Conservation (phyloP, 2,113 vertebrate genomes). For the Uropsilus gracilis region DNA sequence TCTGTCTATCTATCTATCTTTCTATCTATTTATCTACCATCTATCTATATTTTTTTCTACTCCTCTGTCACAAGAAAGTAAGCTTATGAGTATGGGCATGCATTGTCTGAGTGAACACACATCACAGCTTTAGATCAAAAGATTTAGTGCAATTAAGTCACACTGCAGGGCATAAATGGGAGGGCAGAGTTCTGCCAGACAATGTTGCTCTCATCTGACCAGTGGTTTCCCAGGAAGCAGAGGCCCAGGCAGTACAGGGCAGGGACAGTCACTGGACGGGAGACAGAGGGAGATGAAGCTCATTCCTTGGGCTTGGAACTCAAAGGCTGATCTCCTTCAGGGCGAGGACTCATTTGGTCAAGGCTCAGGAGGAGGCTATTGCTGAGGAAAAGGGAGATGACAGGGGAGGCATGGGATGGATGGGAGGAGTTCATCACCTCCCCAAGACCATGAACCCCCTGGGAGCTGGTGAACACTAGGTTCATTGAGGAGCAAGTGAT, state of each 20-base stretch:
- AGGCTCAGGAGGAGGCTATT: not conserved
- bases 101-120: not conserved
- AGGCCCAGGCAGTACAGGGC: not conserved
- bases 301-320: not conserved
- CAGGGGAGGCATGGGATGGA: not conserved
- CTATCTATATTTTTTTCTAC: not conserved
- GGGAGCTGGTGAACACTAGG: not conserved
- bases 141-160: not conserved
- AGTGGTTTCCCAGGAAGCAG: not conserved
- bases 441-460: not conserved
- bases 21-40: no score
- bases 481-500: not conserved
- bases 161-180: fast-evolving
- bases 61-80: not conserved
- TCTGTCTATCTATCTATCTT: no score
- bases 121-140: not conserved
- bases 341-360: not conserved
- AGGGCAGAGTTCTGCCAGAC: not conserved
- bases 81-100: not conserved
- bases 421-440: not conserved
- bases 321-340: not conserved
- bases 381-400: not conserved
- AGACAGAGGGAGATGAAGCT: not conserved
- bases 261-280: not conserved
- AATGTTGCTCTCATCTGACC: no score